Evolutionary conservation across 2,797 vertebrate genomes (phyloP).

Genomic region (Yasuhikotakia modesta): DNA sequence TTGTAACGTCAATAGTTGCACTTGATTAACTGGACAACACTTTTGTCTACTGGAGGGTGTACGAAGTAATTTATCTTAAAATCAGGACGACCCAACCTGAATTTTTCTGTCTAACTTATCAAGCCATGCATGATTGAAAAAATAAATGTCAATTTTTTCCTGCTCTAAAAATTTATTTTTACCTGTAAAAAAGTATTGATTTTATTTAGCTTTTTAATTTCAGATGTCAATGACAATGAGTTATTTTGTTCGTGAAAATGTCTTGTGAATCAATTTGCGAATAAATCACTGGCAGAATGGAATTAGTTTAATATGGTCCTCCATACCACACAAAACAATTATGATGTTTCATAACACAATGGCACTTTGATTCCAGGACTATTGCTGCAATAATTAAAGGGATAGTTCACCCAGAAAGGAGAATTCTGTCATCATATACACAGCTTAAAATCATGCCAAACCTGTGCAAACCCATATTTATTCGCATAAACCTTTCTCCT

Average conservation of each 20-base stretch:
- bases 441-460: neutral
- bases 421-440: neutral
- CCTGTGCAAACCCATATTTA: neutral
- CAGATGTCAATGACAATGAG: constrained; percentile 56
- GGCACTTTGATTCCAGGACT: constrained; percentile 2
- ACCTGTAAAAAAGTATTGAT: constrained; percentile 47
- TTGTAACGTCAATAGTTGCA: constrained; percentile 65
- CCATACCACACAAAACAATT: constrained; percentile 44
- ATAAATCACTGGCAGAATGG: constrained; percentile 58
- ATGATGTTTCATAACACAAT: constrained; percentile 42
- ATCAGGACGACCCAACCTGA: constrained; percentile 60
- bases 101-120: constrained; percentile 49
- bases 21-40: constrained; percentile 71
- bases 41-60: constrained; percentile 50
- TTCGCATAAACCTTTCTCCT: no score
- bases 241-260: constrained; percentile 63
- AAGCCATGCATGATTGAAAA: constrained; percentile 63
- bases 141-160: constrained; percentile 61
- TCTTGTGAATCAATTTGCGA: constrained; percentile 59
- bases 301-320: constrained; percentile 43
- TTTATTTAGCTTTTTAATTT: constrained; percentile 60
- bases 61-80: constrained; percentile 53
- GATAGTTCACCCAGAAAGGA: neutral
- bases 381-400: neutral
- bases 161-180: constrained; percentile 11